Evolutionary conservation across 35 echinoderm and acorn worm genomes (phyloP), one percentile per base, ranked within the genome.

Genomic region (Apostichopus japonicus): DNA sequence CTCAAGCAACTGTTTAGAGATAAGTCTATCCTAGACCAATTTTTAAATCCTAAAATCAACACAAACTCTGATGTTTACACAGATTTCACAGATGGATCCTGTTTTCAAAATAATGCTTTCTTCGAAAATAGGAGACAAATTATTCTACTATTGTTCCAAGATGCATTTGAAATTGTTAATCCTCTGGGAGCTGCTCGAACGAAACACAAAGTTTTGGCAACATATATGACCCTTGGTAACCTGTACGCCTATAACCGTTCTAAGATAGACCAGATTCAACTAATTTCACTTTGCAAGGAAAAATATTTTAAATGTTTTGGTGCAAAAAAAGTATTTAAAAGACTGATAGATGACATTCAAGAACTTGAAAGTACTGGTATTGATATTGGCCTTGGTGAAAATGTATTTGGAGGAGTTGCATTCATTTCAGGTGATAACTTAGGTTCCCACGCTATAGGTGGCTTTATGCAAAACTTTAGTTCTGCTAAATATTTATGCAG

Each of bases 161-260:
- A 96, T 91, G 79, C 62, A 8, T 96, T 96, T 96, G 92, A 96
- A 75, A 63, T 93, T 11, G 92, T 93, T 0, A 96, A 96, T 84
- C 87, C 94, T 6, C 55, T 93, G 6, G 92, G 94, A 14, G 93
- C 94, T 17, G 92, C 94, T 24, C 88, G 72, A 53, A 95, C 53
- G 3, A 93, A 91, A 56, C 92, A 93, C 33, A 96, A 93, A 77
- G 52, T 93, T 6, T 76, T 96, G 54, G 78, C 57, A n/a, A 87
- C 88, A 54, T 92, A 95, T 72, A 78, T 92, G 15, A 93, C 86
- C 10, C 79, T 96, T 13, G 92, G 86, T 6, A 91, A 96, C 65
- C 54, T 96, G 58, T 22, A 91, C 57, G 13, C 56, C 1, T 55
- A 78, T 8, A 79, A 25, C 22, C 86, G 94, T 87, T 96, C 94